Percentiles rank a stretch among this genome's conserved stretches.
These are phyloP conservation scores for Pemphigus obesinymphae DNA, from an alignment of 1,140 invertebrate genomes.

Conservation along the genomic window DNA sequence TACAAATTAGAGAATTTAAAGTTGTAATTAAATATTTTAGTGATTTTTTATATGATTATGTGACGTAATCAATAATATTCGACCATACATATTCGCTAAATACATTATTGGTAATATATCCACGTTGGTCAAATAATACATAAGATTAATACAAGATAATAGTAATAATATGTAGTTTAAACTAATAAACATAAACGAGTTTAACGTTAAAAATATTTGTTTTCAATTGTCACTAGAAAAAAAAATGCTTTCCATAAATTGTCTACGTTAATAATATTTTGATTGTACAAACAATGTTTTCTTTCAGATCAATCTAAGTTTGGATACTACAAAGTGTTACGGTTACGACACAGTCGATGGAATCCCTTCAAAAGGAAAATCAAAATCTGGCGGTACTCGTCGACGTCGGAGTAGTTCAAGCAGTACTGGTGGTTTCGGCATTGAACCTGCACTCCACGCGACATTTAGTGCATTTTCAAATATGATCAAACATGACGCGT, in stretches of 20 bases:
- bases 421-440: conserved; percentile 47
- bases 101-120: too few species aligned
- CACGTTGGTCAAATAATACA: too few species aligned
- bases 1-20: too few species aligned
- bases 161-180: too few species aligned
- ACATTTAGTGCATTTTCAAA: conserved; percentile 50
- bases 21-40: too few species aligned
- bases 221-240: neutral
- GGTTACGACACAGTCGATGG: neutral
- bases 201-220: neutral
- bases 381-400: conserved; percentile 3
- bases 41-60: too few species aligned
- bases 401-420: conserved; percentile 46
- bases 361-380: neutral
- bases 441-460: conserved; percentile 49
- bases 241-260: neutral
- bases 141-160: too few species aligned
- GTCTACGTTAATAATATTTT: neutral
- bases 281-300: neutral
- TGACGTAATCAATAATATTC: too few species aligned
- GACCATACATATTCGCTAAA: too few species aligned
- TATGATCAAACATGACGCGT: conserved; percentile 48
- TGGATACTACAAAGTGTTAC: conserved; percentile 14
- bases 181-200: too few species aligned
- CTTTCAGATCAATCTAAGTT: conserved; percentile 13